Evolutionary conservation across 1,140 invertebrate species (phyloP), one percentile per base, ranked within the genome.

Genomic region (Drosophila mauritiana): DNA sequence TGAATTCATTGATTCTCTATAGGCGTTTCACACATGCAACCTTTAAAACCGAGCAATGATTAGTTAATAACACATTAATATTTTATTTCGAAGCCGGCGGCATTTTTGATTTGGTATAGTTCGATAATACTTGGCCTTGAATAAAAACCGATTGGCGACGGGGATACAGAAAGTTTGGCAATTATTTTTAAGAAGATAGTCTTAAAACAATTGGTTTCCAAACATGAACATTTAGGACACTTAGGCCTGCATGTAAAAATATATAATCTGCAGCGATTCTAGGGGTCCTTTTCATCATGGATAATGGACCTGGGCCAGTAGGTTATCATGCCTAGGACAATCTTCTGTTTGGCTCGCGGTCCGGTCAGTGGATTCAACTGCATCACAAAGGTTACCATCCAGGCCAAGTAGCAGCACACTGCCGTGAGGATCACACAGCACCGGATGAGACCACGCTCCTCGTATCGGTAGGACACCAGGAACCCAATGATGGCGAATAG

Each of bases 371-470:
- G 84, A 55, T 88, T 88, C 36, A 88, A 4, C 27, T 88, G 84
- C 84, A 88, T 84, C 12, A 88, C 31, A 17, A 84, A 89, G 11
- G 85, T 74, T 34, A 69, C 10, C 15, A 80, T 2, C 84, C 84
- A 88, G 36, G 82, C 48, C 0, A 88, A 37, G 58, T 82, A 88
- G 58, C 84, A 89, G 55, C 84, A 88, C 22, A 68, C 37, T 10
- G 72, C 77, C 3, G 80, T 55, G 0, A 78, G 31, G 2, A 84
- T 15, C 8, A 70, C 17, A 25, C 84, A 80, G 49, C 77, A 80
- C 1, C 72, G 49, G 43, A 88, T 73, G 2, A 88, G 7, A 2
- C 7, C 37, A 0, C 36, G 39, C 42, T 83, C 83, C 70, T 67
- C 25, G 43, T 11, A 89, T 2, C 7, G 10, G 0, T 0, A 20